These are phyloP conservation scores for Bergia puertoricense DNA, from an alignment of 92 coral and sea anemone species.

Conservation along the genomic window DNA sequence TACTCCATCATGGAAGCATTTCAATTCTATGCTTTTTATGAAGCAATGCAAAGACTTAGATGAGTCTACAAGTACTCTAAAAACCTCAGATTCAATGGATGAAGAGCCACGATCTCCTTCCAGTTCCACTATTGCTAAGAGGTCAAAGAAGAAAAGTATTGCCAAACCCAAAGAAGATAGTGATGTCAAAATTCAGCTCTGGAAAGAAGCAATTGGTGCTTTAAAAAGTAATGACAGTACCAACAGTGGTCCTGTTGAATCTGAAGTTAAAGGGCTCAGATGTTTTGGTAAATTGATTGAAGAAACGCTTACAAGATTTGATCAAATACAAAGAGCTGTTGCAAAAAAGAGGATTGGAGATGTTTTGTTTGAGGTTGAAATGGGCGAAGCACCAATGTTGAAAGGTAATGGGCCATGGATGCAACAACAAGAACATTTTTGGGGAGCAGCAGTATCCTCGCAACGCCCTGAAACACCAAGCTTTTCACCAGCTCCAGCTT, in stretches of 20 bases:
- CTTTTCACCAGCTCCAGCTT: neutral
- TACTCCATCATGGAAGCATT: slow-evolving; percentile 41
- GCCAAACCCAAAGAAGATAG: slow-evolving; percentile 30
- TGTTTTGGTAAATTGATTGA: slow-evolving; percentile 24
- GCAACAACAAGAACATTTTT: neutral
- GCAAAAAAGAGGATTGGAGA: slow-evolving; percentile 33
- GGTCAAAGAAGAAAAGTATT: neutral
- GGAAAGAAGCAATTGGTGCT: neutral
- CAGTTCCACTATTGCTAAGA: neutral
- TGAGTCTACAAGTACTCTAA: slow-evolving; percentile 30
- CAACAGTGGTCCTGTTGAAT: slow-evolving; percentile 2
- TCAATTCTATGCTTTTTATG: slow-evolving; percentile 28
- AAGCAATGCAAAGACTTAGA: slow-evolving; percentile 45
- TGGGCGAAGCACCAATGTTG: slow-evolving; percentile 14
- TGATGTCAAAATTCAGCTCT: neutral
- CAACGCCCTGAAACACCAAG: neutral
- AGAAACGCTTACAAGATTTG: slow-evolving; percentile 39
- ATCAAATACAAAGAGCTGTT: slow-evolving; percentile 32
- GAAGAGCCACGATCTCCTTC: slow-evolving; percentile 5
- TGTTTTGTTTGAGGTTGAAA: slow-evolving; percentile 50
- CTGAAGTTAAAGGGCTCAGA: too few species aligned
- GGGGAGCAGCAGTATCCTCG: neutral
- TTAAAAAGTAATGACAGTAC: neutral
- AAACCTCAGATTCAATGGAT: slow-evolving; percentile 21
- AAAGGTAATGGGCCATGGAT: neutral